A percentile compares a stretch with the other conserved stretches of the same genome.
Evolutionary conservation across 2,113 vertebrate species (phyloP).

Genomic region (Otocyon megalotis): DNA sequence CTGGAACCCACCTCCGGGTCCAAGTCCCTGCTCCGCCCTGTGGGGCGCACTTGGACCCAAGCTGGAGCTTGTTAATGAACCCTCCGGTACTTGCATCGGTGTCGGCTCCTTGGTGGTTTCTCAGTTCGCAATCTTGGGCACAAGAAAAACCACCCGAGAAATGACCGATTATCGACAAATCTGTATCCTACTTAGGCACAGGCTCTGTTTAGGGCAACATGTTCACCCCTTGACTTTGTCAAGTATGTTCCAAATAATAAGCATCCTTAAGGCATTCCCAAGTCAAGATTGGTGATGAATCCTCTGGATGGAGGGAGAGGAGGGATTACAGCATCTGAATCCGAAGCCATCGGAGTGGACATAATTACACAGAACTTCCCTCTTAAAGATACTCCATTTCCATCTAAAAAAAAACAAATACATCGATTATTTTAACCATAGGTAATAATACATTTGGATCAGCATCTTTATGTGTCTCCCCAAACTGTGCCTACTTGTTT

Average conservation of each 20-base stretch:
- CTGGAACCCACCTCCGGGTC: too few relatives aligned
- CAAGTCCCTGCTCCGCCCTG: too few relatives aligned
- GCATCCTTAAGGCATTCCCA: constrained; percentile 25
- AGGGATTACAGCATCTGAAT: background rate
- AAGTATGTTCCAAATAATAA: constrained; percentile 1
- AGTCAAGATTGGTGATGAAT: background rate
- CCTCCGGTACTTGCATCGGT: too few relatives aligned
- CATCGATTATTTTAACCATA: background rate
- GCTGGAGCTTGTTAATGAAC: too few relatives aligned
- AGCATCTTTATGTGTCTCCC: background rate
- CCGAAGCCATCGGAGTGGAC: background rate
- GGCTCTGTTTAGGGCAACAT: background rate
- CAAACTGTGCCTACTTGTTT: background rate
- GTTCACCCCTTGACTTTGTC: constrained; percentile 27
- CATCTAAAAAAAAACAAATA: background rate
- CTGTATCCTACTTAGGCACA: background rate
- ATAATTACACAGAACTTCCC: background rate
- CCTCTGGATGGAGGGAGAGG: background rate
- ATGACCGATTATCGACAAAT: background rate
- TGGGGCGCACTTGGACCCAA: too few relatives aligned
- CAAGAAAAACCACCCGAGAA: background rate
- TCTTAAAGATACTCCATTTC: background rate
- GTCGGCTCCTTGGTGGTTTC: too few relatives aligned
- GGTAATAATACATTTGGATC: constrained; percentile 1
- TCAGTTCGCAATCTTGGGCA: too few relatives aligned